Base-by-base conservation (phyloP, 2,113 vertebrate species). In the Indicator maculatus region DNA sequence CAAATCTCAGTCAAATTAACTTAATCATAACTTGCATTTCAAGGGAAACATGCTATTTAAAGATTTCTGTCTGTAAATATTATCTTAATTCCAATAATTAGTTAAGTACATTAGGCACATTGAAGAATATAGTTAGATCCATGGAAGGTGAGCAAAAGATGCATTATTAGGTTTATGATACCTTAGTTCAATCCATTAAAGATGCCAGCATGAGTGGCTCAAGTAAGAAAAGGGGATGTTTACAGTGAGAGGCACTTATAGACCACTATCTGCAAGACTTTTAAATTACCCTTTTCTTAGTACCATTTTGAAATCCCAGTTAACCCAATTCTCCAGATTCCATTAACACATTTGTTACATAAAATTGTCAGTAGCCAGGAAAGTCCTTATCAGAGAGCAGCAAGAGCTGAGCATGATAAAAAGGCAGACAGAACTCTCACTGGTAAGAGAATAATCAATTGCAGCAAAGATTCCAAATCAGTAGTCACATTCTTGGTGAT, bases 231-330 rank as follows among this genome's bases (percentile, higher is more conserved):
- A 60, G 30, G 4, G 6, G 7, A 39, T 76, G 11, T 71, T 88
- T 71, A 27, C 28, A 66, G 45, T 88, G 27, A 33, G 5, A 67
- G 20, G 7, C 31, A 33, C 23, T 75, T 71, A 33, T 5, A 50
- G 36, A 67, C 6, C 15, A 50, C 5, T 36, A 39, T 67, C 30
- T 50, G 13, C 14, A 66, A 53, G 52, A 55, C 16, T 75, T 75
- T 71, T 72, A 58, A 41, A 58, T 38, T 88, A 66, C 27, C 1
- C 1, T 58, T 88, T 53, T 73, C n/a, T 56, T 75, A 85, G 36
- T 50, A 59, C 36, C 0, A 88, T 90, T 96, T 93, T 94, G 70
- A 95, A 95, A 94, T 94, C 41, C 41, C 41, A 44, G 16, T 44
- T 44, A 44, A 44, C 15, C 41, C 41, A 44, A 44, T 44, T 44